Base-by-base conservation (phyloP, 2,797 vertebrate species). In the Numenius phaeopus region DNA sequence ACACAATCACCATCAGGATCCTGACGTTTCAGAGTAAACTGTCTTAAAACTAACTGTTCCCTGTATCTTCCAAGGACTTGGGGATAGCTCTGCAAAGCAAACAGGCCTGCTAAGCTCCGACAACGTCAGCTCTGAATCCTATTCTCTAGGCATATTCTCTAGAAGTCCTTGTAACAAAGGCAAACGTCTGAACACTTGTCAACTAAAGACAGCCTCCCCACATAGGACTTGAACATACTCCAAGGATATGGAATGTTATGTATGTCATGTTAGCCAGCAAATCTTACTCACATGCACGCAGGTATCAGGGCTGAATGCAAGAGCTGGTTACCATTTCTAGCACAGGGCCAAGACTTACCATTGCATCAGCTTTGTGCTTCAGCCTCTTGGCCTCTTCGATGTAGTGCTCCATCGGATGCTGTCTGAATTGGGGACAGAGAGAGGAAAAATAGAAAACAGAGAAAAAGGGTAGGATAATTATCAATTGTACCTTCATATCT, bases 281-380 rank as follows among this genome's bases (percentile, higher is more conserved):
- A 23, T n/a, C 59, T 70, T 58, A 71, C 3, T 58, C 49, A 42
- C 30, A 6, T 5, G 22, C 30, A 44, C 5, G 4, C 23, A 55
- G 54, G 32, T 18, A 46, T 7, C 20, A 17, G 40, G n/a, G 58
- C 55, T 3, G 9, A 81, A 27, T 3, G 21, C 27, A 65, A 64
- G 22, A 89, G 37, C 24, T 57, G 12, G 32, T 44, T 42, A 49
- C 32, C 18, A 7, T 34, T 42, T 66, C 23, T 10, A 75, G 50
- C 44, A 71, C n/a, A 42, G 42, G 46, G 17, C 12, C 50, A 67
- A 67, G 59, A 87, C 96, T 88, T 93, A 99, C 99, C 98, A 99
- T 99, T 72, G 98, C 98, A 75, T 99, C 99, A 26, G 99, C 99
- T 98, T 98, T 99, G 98, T 99, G 99, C 98, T 99, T 99, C 94